Percentiles rank a stretch among this genome's conserved stretches.
Conservation (phyloP, 1,140 invertebrate genomes). For the Calephelis nemesis region DNA sequence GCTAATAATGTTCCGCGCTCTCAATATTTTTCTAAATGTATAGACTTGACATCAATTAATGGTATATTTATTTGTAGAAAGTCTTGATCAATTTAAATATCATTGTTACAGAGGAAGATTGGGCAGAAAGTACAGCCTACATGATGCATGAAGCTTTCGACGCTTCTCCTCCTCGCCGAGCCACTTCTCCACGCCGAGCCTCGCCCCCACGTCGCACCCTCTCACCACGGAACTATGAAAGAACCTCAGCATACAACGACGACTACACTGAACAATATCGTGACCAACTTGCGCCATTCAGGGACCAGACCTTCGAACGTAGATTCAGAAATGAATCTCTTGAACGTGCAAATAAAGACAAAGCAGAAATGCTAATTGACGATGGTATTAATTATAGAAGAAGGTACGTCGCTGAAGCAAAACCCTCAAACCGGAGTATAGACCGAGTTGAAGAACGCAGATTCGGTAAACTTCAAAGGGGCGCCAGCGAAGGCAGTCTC, state of each 20-base stretch:
- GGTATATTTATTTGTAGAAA: neutral
- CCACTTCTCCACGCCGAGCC: conserved; percentile 41
- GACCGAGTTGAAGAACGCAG: conserved; percentile 63
- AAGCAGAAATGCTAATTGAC: conserved; percentile 58
- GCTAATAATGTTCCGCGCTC: too few species aligned
- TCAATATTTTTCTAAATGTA: too few species aligned
- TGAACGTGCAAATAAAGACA: conserved; percentile 57
- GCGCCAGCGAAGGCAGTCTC: conserved; percentile 69
- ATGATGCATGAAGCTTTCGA: conserved; percentile 78
- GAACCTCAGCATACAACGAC: conserved; percentile 48
- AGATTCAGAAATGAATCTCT: conserved; percentile 66
- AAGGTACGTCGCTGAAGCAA: conserved; percentile 62
- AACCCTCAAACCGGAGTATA: conserved; percentile 68
- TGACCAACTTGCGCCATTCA: conserved; percentile 59
- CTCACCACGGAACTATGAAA: conserved; percentile 60
- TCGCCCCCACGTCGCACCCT: conserved; percentile 49
- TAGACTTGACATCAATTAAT: too few species aligned
- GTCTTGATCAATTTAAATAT: conserved; percentile 21
- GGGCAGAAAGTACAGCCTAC: conserved; percentile 77
- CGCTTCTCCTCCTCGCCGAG: conserved; percentile 57
- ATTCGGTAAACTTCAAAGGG: conserved; percentile 65
- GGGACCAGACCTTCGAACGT: conserved; percentile 64
- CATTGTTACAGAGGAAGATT: conserved; percentile 74
- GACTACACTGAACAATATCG: conserved; percentile 63
- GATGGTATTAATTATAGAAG: conserved; percentile 57